Evolutionary conservation across 2,113 vertebrate genomes (phyloP).

Genomic region (Channa argus): DNA sequence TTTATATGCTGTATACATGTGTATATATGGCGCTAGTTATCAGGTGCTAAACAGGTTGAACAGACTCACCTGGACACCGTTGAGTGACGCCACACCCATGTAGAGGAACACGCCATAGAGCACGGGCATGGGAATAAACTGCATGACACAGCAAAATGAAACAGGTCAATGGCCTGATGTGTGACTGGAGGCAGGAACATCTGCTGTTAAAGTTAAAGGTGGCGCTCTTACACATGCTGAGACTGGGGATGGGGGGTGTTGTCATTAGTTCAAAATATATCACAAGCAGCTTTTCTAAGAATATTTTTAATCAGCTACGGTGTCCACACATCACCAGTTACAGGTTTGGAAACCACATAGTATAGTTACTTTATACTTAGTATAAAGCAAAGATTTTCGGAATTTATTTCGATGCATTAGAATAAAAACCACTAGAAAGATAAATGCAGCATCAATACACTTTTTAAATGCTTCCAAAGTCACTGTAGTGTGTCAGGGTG

Average conservation of each 20-base stretch:
- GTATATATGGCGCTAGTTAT: no score
- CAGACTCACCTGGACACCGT: conserved; percentile 82
- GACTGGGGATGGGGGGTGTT: no score
- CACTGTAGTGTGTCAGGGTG: no score
- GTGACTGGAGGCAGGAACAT: not conserved
- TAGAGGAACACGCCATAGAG: conserved; percentile 86
- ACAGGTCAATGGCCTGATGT: not conserved
- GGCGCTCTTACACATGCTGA: not conserved
- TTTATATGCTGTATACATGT: no score
- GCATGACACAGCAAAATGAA: conserved; percentile 4
- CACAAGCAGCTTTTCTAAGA: conserved; percentile 56
- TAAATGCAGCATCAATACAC: no score
- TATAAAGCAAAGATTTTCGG: no score
- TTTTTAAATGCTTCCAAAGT: no score
- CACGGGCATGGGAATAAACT: conserved; percentile 86
- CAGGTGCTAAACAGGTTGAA: no score
- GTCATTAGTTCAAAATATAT: conserved; percentile 21
- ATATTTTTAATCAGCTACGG: not conserved
- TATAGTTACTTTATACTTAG: no score
- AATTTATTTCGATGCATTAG: no score
- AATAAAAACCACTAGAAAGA: no score
- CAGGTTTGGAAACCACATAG: not conserved
- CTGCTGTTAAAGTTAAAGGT: not conserved
- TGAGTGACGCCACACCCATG: conserved; percentile 85
- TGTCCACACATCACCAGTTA: no score